phyloP scores from a whole-genome alignment of 2,888 invertebrate species.

The Oxytorus armatus region DNA sequence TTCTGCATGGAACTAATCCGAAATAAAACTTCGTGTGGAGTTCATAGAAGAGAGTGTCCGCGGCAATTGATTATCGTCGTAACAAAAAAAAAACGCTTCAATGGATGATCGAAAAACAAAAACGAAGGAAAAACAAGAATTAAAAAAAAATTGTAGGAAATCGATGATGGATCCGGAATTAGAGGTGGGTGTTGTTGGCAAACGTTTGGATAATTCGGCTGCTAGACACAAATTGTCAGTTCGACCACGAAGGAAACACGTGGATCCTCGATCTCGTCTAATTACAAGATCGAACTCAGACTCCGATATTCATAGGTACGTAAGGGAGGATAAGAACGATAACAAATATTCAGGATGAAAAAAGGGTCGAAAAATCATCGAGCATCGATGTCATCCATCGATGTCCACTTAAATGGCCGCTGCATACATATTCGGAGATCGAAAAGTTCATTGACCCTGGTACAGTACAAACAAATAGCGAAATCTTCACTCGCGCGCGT shows the following conservation, averaged over 20 bases:
- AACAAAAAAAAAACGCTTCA: conserved; percentile 41
- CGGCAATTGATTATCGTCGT: conserved; percentile 18
- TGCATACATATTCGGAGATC: not conserved
- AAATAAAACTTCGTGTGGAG: conserved; percentile 10
- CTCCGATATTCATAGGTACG: conserved; percentile 75
- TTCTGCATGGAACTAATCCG: conserved; percentile 45
- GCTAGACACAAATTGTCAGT: conserved; percentile 91
- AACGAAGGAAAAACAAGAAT: conserved; percentile 23
- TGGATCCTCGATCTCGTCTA: conserved; percentile 84
- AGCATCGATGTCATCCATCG: not conserved
- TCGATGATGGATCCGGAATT: conserved; percentile 86
- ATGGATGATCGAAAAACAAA: conserved; percentile 6
- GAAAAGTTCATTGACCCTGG: not conserved
- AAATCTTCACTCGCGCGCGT: conserved; percentile 43
- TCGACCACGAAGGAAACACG: conserved; percentile 89
- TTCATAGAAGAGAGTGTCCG: conserved; percentile 11
- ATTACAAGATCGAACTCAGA: conserved; percentile 77
- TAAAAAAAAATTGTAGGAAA: conserved; percentile 76
- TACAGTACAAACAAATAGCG: conserved; percentile 23
- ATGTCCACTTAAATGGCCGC: too few species aligned
- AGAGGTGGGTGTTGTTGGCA: conserved; percentile 86
- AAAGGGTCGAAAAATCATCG: conserved; percentile 27
- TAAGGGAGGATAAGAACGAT: conserved; percentile 36
- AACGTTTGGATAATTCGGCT: conserved; percentile 89
- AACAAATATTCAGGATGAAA: not conserved